Evolutionary conservation across 2,888 invertebrate genomes (phyloP).

Genomic region (Hoplodrina ambigua): DNA sequence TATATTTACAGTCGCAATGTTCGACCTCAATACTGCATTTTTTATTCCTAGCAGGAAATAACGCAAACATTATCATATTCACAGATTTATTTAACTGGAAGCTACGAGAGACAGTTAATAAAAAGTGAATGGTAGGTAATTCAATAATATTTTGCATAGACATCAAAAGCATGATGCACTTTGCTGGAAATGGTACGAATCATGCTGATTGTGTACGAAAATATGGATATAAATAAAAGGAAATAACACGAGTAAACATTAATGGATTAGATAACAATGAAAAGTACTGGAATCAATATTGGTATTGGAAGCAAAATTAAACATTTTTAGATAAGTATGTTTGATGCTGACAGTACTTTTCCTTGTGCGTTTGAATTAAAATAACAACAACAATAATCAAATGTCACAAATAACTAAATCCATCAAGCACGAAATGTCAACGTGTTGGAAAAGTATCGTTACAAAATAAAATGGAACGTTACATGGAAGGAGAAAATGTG

Average conservation of each 20-base stretch:
- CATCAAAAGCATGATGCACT: constrained; percentile 90
- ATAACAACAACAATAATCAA: constrained; percentile 73
- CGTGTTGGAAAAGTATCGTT: constrained; percentile 75
- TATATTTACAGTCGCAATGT: constrained; percentile 63
- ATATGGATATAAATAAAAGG: constrained; percentile 79
- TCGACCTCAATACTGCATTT: constrained; percentile 59
- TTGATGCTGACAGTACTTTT: constrained; percentile 76
- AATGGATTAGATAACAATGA: constrained; percentile 75
- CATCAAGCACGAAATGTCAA: constrained; percentile 83
- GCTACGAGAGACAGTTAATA: constrained; percentile 72
- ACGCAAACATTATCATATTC: constrained; percentile 59
- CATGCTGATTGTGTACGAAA: constrained; percentile 85
- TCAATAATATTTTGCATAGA: constrained; percentile 80
- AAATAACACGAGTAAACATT: constrained; percentile 73
- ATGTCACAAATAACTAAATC: constrained; percentile 74
- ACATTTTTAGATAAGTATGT: neutral
- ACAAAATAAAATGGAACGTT: constrained; percentile 76
- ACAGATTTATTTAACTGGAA: constrained; percentile 66
- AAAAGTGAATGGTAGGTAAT: constrained; percentile 66
- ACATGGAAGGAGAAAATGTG: constrained; percentile 86
- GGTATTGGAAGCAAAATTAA: constrained; percentile 7
- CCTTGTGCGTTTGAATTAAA: constrained; percentile 75
- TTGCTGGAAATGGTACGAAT: constrained; percentile 83
- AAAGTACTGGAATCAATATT: constrained; percentile 75
- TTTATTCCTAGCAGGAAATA: constrained; percentile 62